Evolutionary conservation across 2,888 invertebrate species (phyloP), one percentile per base, ranked within the genome.

Genomic region (Volucella inanis): DNA sequence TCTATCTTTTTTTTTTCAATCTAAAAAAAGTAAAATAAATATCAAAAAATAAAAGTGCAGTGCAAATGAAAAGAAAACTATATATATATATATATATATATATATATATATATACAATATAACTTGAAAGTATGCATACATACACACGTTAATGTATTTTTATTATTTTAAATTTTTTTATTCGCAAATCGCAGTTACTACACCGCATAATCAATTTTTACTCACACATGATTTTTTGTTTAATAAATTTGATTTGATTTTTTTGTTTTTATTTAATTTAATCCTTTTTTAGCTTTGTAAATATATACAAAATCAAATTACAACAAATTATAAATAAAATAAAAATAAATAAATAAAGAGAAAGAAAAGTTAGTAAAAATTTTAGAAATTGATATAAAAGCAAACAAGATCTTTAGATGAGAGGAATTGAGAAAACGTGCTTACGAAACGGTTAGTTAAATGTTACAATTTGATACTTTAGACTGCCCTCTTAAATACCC

Each of bases 401-500:
- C 45, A 15, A 68, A 31, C 6, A 31, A 31, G 31, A 31, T 6
- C 11, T 22, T 57, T 57, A 41, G n/a, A 22, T 14, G 39, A 50
- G 38, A 54, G 15, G 39, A 52, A 61, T 31, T 8, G 22, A 67
- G 12, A n/a, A 11, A 18, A 59, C 18, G 18, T 65, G 55, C 39
- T 65, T 65, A 52, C 38, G 49, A 49, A 41, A 47, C 50, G 75
- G 61, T 72, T 52, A 12, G 45, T 43, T 75, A 75, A 57, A 75
- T 39, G 54, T 62, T 47, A 64, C 47, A 61, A 65, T 18, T 74
- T 74, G 74, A 45, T 72, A 62, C 47, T 54, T 59, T 61, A 61
- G 59, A 3, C 70, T 31, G 22, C 47, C 43, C 64, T 41, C 45
- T 62, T 64, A 71, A 43, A 39, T 39, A 43, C 11, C 71, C 57